Percentiles rank a stretch among this genome's conserved stretches.
phyloP scores from a whole-genome alignment of 2,797 vertebrate species.

The Liasis olivaceus region DNA sequence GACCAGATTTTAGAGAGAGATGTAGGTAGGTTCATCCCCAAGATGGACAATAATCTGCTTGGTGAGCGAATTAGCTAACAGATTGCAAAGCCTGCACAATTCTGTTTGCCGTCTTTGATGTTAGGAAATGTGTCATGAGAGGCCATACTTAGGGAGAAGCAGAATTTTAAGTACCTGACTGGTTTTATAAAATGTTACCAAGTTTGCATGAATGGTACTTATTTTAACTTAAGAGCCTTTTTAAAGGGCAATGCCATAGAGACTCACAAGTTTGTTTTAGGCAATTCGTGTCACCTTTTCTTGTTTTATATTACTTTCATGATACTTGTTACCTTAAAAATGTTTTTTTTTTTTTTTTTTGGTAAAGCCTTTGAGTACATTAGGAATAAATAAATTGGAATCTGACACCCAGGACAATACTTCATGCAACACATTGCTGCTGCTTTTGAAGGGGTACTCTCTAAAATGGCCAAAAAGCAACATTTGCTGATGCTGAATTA shows the following conservation, averaged over 20 bases:
- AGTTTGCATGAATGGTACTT: background rate
- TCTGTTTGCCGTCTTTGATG: background rate
- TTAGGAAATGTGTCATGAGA: background rate
- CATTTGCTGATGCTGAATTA: background rate
- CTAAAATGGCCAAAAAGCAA: background rate
- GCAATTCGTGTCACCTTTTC: background rate
- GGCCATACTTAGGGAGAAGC: background rate
- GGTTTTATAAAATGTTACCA: background rate
- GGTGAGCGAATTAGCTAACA: background rate
- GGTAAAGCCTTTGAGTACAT: background rate
- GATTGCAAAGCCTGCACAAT: background rate
- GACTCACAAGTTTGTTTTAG: background rate
- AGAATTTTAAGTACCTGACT: background rate
- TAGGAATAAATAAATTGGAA: background rate
- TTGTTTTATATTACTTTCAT: background rate
- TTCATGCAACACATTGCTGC: background rate
- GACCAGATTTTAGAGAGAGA: background rate
- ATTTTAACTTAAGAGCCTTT: background rate
- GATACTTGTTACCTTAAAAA: background rate
- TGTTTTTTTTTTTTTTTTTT: background rate
- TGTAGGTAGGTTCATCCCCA: background rate
- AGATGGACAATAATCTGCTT: background rate
- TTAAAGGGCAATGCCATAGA: background rate
- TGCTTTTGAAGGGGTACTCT: background rate
- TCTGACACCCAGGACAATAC: background rate